Evolutionary conservation across 2,888 invertebrate genomes (phyloP), one percentile per base, ranked within the genome.

Genomic region (Cylindroiulus punctatus): DNA sequence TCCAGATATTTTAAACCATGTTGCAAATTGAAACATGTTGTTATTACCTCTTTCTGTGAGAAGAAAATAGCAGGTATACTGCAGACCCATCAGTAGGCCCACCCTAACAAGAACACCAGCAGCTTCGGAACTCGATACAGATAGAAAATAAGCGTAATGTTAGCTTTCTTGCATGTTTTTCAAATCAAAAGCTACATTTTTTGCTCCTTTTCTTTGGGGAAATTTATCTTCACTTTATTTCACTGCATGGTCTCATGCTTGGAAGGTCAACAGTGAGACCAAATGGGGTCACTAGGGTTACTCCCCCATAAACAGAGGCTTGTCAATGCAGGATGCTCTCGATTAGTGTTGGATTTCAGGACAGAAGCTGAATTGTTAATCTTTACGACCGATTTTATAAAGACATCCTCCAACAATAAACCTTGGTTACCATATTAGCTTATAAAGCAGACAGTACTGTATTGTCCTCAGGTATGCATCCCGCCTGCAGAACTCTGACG

Each of bases 301-400:
- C 22, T 17, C 8, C 2, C 30, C 32, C 17, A 76, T 22, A 17
- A 76, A 76, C 26, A 30, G 76, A 76, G 30, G 14, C 76, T 76
- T 76, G 76, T 76, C 76, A 76, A 32, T 30, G 17, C 76, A 76
- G 76, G 76, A 76, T 76, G 76, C 76, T 26, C 8, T 14, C 30
- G 76, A 0, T 76, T 10, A 65, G 57, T 26, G 30, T 17, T 30
- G 30, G 26, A 30, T 76, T 76, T 30, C 26, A 76, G 32, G 19
- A 30, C 76, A 76, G 76, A 76, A 17, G 30, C 30, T 17, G 14
- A 17, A 76, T 17, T 76, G 17, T 32, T 14, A 76, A 65, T 12
- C 32, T 65, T 65, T 65, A 65, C n/a, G 65, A 22, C 30, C 5
- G 4, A 17, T 76, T 30, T 32, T 76, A 76, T 32, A 17, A 76